These are phyloP conservation scores for Gambusia holbrooki DNA, from an alignment of 2,113 vertebrate genomes.

Conservation along the genomic window DNA sequence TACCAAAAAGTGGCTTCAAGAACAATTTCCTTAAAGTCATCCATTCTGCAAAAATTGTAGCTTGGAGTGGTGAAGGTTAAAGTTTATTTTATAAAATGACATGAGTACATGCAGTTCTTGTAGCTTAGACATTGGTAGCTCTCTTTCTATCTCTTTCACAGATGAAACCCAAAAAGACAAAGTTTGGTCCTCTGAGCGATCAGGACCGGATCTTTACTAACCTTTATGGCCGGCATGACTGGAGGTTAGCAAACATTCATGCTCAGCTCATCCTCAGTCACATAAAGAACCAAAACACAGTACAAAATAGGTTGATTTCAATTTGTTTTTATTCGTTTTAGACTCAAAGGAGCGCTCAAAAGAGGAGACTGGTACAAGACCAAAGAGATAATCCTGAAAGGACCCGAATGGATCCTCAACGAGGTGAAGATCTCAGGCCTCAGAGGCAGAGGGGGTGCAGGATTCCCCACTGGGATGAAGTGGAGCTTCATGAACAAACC, in stretches of 20 bases:
- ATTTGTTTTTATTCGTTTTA: conserved; percentile 12
- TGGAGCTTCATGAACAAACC: conserved; percentile 99
- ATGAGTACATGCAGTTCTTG: too few relatives aligned
- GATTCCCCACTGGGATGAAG: conserved; percentile 97
- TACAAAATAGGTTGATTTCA: neutral
- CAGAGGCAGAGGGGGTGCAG: conserved; percentile 92
- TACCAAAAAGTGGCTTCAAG: too few relatives aligned
- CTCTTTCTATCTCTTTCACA: neutral
- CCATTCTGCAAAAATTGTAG: neutral
- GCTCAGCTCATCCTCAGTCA: neutral
- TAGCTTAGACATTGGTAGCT: neutral
- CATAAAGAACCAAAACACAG: neutral
- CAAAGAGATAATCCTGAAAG: conserved; percentile 96
- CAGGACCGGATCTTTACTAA: conserved; percentile 97
- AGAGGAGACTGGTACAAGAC: conserved; percentile 98
- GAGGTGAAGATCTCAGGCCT: conserved; percentile 93
- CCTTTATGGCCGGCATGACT: conserved; percentile 94
- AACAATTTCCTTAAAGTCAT: neutral
- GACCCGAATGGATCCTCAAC: conserved; percentile 94
- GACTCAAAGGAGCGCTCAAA: conserved; percentile 89
- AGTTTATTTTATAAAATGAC: too few relatives aligned
- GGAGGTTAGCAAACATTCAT: conserved; percentile 82
- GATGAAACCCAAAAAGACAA: conserved; percentile 83
- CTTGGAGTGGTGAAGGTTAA: too few relatives aligned
- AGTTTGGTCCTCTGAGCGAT: conserved; percentile 91